Conservation (phyloP, 2,113 vertebrate genomes). For the Pholis gunnellus region DNA sequence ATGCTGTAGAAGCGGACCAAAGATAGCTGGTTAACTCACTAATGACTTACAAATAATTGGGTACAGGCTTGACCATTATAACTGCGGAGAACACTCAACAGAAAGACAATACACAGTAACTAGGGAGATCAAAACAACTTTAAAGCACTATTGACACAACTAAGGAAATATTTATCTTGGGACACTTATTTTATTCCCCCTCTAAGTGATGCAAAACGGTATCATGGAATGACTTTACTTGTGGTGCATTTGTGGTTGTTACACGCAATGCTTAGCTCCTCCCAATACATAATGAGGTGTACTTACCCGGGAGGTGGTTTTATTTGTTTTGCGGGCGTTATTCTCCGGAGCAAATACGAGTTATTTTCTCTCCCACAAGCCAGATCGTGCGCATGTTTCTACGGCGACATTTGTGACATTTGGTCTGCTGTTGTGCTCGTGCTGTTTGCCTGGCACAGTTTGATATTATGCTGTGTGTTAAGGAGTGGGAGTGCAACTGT, state of each 20-base stretch:
- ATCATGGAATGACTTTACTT: no score
- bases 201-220: no score
- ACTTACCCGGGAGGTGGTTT: background rate
- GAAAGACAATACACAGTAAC: no score
- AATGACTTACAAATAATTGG: no score
- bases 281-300: background rate
- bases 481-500: slow-evolving; percentile 26
- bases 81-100: no score
- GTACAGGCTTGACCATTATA: no score
- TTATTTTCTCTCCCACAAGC: background rate
- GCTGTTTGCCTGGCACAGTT: slow-evolving; percentile 1
- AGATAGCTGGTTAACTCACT: no score
- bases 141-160: background rate
- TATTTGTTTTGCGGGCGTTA: background rate
- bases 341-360: background rate
- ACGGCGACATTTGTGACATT: background rate
- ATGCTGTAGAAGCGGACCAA: no score
- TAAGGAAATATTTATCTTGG: no score
- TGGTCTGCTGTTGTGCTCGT: background rate
- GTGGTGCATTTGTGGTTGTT: background rate
- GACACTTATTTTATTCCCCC: no score
- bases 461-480: slow-evolving; percentile 20
- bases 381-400: background rate
- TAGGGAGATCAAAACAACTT: background rate
- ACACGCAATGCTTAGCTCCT: background rate